Conservation (phyloP, 1,140 invertebrate species). For the Heliconius hermathena region DNA sequence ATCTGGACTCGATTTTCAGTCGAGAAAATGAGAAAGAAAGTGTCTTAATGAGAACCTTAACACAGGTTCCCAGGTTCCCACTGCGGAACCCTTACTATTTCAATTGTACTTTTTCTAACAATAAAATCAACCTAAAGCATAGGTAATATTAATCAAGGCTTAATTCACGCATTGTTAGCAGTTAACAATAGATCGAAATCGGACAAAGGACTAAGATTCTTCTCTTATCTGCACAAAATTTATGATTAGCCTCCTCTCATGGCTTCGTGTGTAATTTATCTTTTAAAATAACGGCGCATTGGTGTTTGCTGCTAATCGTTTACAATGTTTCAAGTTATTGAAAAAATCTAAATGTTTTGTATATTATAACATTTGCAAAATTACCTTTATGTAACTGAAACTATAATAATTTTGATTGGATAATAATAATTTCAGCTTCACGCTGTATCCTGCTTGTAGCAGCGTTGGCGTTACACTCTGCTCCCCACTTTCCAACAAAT, state of each 20-base stretch:
- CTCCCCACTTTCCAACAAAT: too few relatives aligned
- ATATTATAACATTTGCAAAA: neutral
- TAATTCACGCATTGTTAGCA: slow-evolving; percentile 44
- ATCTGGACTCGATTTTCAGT: neutral
- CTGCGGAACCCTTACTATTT: too few relatives aligned
- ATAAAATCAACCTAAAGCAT: neutral
- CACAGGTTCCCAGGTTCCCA: too few relatives aligned
- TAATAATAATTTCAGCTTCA: too few relatives aligned
- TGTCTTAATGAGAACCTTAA: too few relatives aligned
- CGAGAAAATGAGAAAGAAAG: neutral
- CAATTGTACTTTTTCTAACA: neutral
- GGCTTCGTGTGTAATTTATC: neutral
- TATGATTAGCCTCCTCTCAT: neutral
- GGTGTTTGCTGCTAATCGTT: neutral
- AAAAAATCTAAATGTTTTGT: too few relatives aligned
- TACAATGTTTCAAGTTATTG: neutral
- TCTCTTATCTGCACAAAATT: slow-evolving; percentile 26
- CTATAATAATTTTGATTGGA: too few relatives aligned
- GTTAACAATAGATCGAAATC: slow-evolving; percentile 44
- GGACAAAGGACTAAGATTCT: slow-evolving; percentile 40
- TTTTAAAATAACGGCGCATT: neutral
- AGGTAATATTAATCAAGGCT: slow-evolving; percentile 38
- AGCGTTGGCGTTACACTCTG: too few relatives aligned
- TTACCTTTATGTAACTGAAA: neutral
- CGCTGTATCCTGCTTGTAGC: too few relatives aligned